phyloP scores from a whole-genome alignment of 2,888 invertebrate genomes.

The Cantharis rufa region DNA sequence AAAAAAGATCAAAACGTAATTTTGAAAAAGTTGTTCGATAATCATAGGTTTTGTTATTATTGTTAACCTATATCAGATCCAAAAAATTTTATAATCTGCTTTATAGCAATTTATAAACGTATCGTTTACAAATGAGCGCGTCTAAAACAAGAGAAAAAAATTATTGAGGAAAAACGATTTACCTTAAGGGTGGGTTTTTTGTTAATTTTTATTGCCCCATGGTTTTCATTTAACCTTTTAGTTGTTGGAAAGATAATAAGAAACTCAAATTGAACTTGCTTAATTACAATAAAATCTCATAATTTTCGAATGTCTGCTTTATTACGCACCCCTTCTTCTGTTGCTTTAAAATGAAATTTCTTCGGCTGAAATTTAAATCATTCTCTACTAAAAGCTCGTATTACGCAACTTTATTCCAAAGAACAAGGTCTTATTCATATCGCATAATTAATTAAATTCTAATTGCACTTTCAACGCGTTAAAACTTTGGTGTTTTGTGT shows the following conservation, averaged over 20 bases:
- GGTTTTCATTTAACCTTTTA: neutral
- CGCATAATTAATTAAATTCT: slow-evolving; percentile 58
- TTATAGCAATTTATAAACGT: slow-evolving; percentile 24
- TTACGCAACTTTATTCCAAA: slow-evolving; percentile 34
- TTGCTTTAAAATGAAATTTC: slow-evolving; percentile 35
- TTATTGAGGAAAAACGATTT: slow-evolving; percentile 9
- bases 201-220: neutral
- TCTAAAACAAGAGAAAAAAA: neutral
- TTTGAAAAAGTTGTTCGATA: slow-evolving; percentile 37
- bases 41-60: slow-evolving; percentile 41
- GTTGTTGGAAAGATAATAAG: neutral
- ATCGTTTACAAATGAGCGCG: slow-evolving; percentile 8
- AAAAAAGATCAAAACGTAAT: slow-evolving; percentile 38
- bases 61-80: slow-evolving; percentile 38
- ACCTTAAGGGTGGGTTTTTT: slow-evolving; percentile 8
- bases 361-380: slow-evolving; percentile 42
- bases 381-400: slow-evolving; percentile 35
- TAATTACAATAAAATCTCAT: slow-evolving; percentile 31
- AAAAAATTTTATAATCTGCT: slow-evolving; percentile 6
- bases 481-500: slow-evolving; percentile 54
- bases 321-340: slow-evolving; percentile 23
- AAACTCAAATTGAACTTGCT: slow-evolving; percentile 11
- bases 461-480: slow-evolving; percentile 54
- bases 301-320: slow-evolving; percentile 27
- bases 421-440: slow-evolving; percentile 48